Evolutionary conservation across 2,113 vertebrate genomes (phyloP), one percentile per base, ranked within the genome.

Genomic region (Clarias batrachus): DNA sequence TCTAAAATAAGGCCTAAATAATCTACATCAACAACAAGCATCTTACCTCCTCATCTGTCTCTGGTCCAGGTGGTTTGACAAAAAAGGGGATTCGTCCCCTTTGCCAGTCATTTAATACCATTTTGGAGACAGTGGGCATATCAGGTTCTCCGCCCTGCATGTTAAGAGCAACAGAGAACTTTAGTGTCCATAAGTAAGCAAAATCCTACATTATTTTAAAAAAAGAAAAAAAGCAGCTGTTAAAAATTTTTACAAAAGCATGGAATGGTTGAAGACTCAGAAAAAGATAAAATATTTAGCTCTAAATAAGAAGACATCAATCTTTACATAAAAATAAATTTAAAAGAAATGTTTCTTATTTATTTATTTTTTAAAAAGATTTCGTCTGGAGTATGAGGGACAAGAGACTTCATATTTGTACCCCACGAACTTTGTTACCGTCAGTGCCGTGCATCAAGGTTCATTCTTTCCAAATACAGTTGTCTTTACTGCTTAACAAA

Each of bases 51-150:
- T 91, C 80, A 23, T 85, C 92, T 0, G 89, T 83, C 25, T 98
- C 96, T 60, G 93, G 91, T 62, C 94, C 96, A 0, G 97, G 98
- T 0, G 98, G 98, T 91, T 97, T 99, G 78, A 99, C 97, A 79
- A 99, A 99, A 92, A 97, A 99, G 0, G 98, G 98, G 85, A 99
- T 99, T 4, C 97, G 96, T 87, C 98, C 98, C 68, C 98, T 94
- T 93, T 99, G 98, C 98, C 98, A 99, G 90, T 99, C 98, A 70
- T 99, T 99, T 87, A 99, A 94, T 90, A 99, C 97, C 97, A 99
- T 99, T 92, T 99, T 99, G 88, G 97, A 96, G 89, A 99, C 97
- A 0, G 97, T 98, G 27, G 94, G 88, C 56, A 96, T 48, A 91
- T 99, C 97, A 25, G 98, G 97, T 89, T 99, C 98, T 25, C 97